Conservation (phyloP, 2,113 vertebrate genomes). For the Panurus biarmicus region DNA sequence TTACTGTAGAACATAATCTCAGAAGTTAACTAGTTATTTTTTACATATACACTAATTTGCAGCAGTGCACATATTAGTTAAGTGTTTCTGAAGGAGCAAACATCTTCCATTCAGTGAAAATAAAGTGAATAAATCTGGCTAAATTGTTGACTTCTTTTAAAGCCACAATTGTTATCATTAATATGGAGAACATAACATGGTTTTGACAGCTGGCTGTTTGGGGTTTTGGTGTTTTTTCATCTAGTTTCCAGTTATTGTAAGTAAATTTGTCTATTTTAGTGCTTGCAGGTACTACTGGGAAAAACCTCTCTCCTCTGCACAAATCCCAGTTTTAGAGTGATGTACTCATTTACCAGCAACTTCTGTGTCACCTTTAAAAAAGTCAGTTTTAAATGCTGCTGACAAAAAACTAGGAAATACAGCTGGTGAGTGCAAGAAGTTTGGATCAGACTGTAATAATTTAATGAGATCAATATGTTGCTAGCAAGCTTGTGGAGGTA, state of each 20-base stretch:
- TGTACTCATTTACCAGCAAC: not conserved
- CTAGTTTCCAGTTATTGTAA: not conserved
- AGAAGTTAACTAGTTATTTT: not conserved
- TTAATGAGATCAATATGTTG: not conserved
- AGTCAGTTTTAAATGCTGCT: not conserved
- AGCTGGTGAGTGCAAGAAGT: not conserved
- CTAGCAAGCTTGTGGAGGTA: not conserved
- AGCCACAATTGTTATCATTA: not conserved
- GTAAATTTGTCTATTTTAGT: not conserved
- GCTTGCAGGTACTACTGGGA: not conserved
- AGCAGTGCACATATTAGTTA: not conserved
- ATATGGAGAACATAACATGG: not conserved
- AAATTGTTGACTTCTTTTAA: not conserved
- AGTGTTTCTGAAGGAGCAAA: not conserved
- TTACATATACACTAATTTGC: not conserved
- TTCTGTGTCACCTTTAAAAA: not conserved
- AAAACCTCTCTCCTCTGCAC: not conserved
- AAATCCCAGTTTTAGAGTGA: not conserved
- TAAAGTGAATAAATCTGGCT: not conserved
- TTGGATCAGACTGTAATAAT: not conserved
- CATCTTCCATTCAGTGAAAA: not conserved
- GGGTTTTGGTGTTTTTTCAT: accelerated
- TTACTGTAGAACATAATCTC: not conserved
- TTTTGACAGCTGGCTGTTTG: not conserved
- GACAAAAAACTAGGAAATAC: not conserved